Conservation (phyloP, 2,113 vertebrate genomes). For the Podilymbus podiceps region DNA sequence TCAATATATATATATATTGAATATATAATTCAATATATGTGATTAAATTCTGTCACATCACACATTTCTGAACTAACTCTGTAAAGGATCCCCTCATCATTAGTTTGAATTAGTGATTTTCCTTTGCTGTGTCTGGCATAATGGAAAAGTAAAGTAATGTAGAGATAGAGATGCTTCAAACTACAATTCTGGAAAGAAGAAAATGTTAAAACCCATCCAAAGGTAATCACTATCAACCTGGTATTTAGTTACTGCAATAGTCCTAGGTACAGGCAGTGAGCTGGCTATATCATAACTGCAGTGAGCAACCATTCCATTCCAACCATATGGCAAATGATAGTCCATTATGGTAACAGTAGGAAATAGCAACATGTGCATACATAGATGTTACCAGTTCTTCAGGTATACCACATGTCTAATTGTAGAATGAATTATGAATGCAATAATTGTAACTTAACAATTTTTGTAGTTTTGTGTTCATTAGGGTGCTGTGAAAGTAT, state of each 20-base stretch:
- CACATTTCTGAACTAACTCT: background rate
- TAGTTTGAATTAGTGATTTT: background rate
- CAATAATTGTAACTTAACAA: background rate
- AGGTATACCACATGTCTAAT: background rate
- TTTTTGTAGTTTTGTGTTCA: background rate
- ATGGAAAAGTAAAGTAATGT: background rate
- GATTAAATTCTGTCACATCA: background rate
- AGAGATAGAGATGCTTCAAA: background rate
- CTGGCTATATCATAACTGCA: no score
- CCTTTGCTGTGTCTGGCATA: background rate
- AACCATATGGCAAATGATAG: background rate
- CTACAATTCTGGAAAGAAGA: background rate
- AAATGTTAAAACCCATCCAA: background rate
- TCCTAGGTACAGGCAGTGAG: no score
- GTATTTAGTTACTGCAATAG: background rate
- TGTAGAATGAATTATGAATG: background rate
- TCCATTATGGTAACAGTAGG: background rate
- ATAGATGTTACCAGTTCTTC: background rate
- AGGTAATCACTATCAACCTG: background rate
- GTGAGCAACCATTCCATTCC: background rate
- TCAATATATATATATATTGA: no score
- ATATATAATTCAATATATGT: no score
- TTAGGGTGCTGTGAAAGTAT: background rate
- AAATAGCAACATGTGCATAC: background rate
- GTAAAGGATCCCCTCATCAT: background rate